phyloP scores from a whole-genome alignment of 2,888 invertebrate genomes.

The Ormyrus rosae region DNA sequence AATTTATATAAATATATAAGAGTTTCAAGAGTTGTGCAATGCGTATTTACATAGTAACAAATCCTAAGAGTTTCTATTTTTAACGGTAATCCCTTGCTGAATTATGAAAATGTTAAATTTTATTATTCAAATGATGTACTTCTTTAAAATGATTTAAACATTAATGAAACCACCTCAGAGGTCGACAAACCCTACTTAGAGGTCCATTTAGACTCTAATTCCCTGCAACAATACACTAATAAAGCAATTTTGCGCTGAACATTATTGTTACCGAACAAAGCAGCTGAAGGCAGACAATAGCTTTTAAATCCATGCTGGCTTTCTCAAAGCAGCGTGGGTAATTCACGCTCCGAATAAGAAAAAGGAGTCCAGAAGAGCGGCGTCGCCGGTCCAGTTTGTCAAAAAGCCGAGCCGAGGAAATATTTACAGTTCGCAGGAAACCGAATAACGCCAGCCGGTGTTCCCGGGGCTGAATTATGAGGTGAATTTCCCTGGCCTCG shows the following conservation, averaged over 20 bases:
- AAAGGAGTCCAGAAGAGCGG: background rate
- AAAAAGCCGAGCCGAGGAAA: constrained; percentile 23
- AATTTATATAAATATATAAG: too few species aligned
- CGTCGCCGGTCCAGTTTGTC: constrained; percentile 31
- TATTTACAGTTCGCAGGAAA: constrained; percentile 48
- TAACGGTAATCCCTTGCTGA: too few species aligned
- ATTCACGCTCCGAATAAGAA: background rate
- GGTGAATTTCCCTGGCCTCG: constrained; percentile 38
- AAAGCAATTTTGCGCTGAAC: constrained; percentile 30
- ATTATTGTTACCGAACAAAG: constrained; percentile 25
- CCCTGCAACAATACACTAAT: constrained; percentile 38
- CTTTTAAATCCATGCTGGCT: constrained; percentile 36
- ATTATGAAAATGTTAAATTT: background rate
- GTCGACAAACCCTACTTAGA: constrained; percentile 5
- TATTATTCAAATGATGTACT: background rate
- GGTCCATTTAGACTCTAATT: constrained; percentile 17
- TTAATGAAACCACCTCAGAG: background rate
- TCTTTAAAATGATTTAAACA: background rate
- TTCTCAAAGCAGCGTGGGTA: constrained; percentile 13
- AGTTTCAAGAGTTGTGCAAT: too few species aligned
- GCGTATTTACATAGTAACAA: too few species aligned
- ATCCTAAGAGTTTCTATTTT: too few species aligned
- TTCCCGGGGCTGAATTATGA: constrained; percentile 40
- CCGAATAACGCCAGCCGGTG: constrained; percentile 19
- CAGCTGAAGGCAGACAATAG: constrained; percentile 22